Evolutionary conservation across 2,797 vertebrate species (phyloP), one percentile per base, ranked within the genome.

Genomic region (Lemur catta): DNA sequence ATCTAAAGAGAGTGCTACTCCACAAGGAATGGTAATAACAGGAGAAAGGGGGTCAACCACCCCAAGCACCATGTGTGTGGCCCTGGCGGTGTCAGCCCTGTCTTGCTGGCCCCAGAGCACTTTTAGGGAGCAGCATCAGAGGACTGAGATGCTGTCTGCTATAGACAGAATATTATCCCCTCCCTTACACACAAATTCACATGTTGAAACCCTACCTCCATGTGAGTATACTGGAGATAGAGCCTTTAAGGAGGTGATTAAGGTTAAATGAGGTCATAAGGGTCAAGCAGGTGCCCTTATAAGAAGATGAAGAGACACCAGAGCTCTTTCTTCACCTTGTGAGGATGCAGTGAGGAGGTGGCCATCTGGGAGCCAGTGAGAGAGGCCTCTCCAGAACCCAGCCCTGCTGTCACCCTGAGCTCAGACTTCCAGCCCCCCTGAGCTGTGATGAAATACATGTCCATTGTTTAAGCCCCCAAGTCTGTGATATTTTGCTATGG

Each of bases 391-490:
- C 30, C 13, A 35, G 69, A 41, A 35, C 17, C 22, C 2, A 2
- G 41, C 3, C 8, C 17, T 1, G 12, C 10, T 46, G 15, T 28
- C 11, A 50, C 26, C 33, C 48, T 85, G 7, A 86, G 9, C 55
- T 5, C 14, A 38, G 82, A 7, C 30, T 11, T 57, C 10, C 26
- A 15, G 8, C 1, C 26, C 41, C 41, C 48, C 10, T 59, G 30
- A 43, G 26, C 7, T 9, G 33, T 57, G 41, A 61, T 17, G 79
- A 74, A 67, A 50, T 43, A 41, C 4, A 4, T 4, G 46, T 35
- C 26, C 28, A 5, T 41, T 50, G 28, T 24, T 55, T n/a, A 67
- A 57, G 8, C 7, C 14, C 26, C 7, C 5, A 0, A 8, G 2
- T 20, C 3, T 13, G 3, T 33, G 9, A 35, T 55, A 35, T 43